Evolutionary conservation across 2,888 invertebrate species (phyloP).

Genomic region (Plebejus anna): DNA sequence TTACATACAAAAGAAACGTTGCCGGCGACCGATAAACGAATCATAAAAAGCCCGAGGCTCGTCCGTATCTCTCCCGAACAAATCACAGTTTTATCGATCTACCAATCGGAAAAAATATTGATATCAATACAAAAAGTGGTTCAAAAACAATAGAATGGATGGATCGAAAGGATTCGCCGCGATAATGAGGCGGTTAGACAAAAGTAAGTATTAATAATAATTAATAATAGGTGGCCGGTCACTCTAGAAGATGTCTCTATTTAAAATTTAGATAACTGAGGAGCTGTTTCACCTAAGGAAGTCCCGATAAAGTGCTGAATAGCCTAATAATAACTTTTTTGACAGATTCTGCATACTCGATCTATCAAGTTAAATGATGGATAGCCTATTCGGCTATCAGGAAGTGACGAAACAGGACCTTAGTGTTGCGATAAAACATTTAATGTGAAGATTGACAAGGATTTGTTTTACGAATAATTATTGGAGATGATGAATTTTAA

Average conservation of each 20-base stretch:
- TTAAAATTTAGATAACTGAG: constrained; percentile 17
- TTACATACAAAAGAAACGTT: constrained; percentile 70
- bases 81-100: constrained; percentile 76
- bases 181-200: constrained; percentile 66
- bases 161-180: constrained; percentile 75
- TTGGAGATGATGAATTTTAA: too few species aligned
- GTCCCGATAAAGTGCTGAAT: too few species aligned
- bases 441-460: not conserved
- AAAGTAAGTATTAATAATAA: constrained; percentile 45
- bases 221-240: constrained; percentile 73
- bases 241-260: constrained; percentile 43
- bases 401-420: too few species aligned
- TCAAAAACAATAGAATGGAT: constrained; percentile 77
- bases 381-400: too few species aligned
- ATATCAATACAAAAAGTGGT: constrained; percentile 74
- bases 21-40: constrained; percentile 73
- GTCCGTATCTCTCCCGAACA: constrained; percentile 71
- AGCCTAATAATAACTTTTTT: too few species aligned
- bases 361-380: too few species aligned
- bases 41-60: constrained; percentile 63
- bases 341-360: too few species aligned
- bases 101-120: constrained; percentile 75
- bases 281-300: not conserved
- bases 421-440: not conserved
- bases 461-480: too few species aligned